Evolutionary conservation across 2,888 invertebrate species (phyloP), one percentile per base, ranked within the genome.

Genomic region (Zelleria hepariella): DNA sequence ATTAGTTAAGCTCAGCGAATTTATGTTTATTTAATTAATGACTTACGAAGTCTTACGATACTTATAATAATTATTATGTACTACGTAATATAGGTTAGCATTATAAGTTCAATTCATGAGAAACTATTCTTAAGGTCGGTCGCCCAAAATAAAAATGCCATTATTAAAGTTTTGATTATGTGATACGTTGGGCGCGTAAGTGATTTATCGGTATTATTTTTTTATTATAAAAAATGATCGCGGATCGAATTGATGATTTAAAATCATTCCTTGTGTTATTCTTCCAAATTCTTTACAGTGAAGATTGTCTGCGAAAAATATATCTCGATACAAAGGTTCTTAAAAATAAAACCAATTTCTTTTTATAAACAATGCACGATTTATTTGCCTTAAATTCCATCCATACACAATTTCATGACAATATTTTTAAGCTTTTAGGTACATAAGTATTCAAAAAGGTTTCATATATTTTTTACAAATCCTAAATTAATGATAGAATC

Each of bases 351-450:
- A 58, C 55, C 55, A 59, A n/a, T 27, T 42, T 42, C 7, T 61
- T 68, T 61, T 64, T 73, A n/a, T n/a, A 79, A 85, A 80, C 80
- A 79, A 82, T 82, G 78, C 77, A 80, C 73, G 73, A 74, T 83
- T 84, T 87, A 81, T 86, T 83, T 87, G 81, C 78, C 78, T 80
- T 79, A 80, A 82, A 82, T 80, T 78, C 79, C 77, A 84, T 78
- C 79, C 77, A 84, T 87, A 86, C 86, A 87, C 85, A 87, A 65
- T 65, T 65, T 62, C 66, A 65, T 67, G 65, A 60, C 42, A 47
- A 32, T 53, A 52, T 26, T 48, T n/a, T 47, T 8, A 23, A 58
- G 53, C 20, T 58, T 21, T 21, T 57, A 32, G n/a, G n/a, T n/a
- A n/a, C n/a, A n/a, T n/a, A n/a, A n/a, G n/a, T n/a, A n/a, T n/a